These are phyloP conservation scores for Tapera naevia DNA, from an alignment of 2,797 vertebrate species.

Conservation along the genomic window DNA sequence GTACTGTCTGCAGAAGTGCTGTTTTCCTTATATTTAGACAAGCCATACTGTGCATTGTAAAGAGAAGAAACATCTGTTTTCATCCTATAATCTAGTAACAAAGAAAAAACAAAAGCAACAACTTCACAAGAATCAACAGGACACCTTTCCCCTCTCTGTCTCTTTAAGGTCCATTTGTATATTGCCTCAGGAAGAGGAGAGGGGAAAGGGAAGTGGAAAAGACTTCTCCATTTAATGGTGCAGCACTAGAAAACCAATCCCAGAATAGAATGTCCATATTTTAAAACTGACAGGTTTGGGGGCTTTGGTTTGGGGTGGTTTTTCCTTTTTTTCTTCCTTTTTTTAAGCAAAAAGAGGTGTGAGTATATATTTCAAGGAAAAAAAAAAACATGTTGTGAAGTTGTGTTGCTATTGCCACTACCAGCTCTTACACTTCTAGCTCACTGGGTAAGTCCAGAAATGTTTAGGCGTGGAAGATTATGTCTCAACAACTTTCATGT, in stretches of 20 bases:
- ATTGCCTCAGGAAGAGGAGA: slow-evolving; percentile 3
- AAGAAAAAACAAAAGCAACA: slow-evolving; percentile 12
- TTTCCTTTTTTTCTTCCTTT: not conserved
- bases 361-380: not conserved
- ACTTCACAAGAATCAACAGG: not conserved
- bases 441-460: not conserved
- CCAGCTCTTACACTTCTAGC: not conserved
- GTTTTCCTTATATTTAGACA: not conserved
- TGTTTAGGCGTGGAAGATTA: not conserved
- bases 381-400: not conserved
- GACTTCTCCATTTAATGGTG: not conserved
- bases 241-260: slow-evolving; percentile 29
- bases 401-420: not conserved
- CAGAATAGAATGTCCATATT: slow-evolving; percentile 12
- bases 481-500: not conserved
- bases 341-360: not conserved
- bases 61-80: slow-evolving; percentile 37
- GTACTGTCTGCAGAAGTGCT: not conserved
- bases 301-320: not conserved
- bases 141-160: not conserved
- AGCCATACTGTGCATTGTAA: not conserved
- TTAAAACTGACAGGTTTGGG: not conserved
- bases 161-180: not conserved
- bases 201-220: slow-evolving; percentile 40
- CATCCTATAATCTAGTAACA: not conserved